A percentile compares a stretch with the other conserved stretches of the same genome.
These are phyloP conservation scores for Zaprionus lachaisei DNA, from an alignment of 1,140 invertebrate species.

Conservation along the genomic window DNA sequence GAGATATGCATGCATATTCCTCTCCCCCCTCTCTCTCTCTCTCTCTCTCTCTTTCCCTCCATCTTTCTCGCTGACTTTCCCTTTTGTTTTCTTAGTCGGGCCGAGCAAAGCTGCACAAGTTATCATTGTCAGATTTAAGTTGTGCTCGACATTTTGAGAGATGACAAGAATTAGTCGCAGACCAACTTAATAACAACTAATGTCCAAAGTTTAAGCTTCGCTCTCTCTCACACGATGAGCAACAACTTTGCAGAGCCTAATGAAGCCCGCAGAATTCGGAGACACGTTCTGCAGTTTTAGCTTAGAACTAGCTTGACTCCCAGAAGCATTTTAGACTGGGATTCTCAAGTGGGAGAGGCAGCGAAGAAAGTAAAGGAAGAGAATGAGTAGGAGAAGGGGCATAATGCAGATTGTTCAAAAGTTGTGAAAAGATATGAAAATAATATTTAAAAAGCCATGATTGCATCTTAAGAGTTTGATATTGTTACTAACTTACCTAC, in stretches of 20 bases:
- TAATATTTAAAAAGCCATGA: too few relatives aligned
- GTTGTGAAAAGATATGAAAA: too few relatives aligned
- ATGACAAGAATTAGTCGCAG: conserved; percentile 45
- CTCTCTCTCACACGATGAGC: neutral
- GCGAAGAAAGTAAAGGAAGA: neutral
- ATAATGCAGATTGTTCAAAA: too few relatives aligned
- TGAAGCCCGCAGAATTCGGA: neutral
- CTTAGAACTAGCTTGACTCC: neutral
- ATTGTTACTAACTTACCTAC: too few relatives aligned
- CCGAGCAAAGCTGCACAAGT: conserved; percentile 35
- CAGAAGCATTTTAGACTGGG: neutral
- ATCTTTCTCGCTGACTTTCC: conserved; percentile 49
- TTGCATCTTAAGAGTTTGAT: too few relatives aligned
- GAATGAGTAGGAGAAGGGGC: neutral
- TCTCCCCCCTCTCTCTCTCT: neutral
- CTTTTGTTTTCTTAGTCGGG: conserved; percentile 43
- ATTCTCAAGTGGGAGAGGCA: neutral
- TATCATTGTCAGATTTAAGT: conserved; percentile 48
- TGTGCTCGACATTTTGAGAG: conserved; percentile 37
- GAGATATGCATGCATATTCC: conserved; percentile 5
- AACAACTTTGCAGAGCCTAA: neutral
- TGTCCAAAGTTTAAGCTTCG: conserved; percentile 39
- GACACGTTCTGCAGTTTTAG: conserved; percentile 17
- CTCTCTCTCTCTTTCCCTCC: neutral
- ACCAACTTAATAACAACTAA: conserved; percentile 14